A percentile compares a stretch with the other conserved stretches of the same genome.
Conservation (phyloP, 2,113 vertebrate species). For the Forbesichthys papilliferus region DNA sequence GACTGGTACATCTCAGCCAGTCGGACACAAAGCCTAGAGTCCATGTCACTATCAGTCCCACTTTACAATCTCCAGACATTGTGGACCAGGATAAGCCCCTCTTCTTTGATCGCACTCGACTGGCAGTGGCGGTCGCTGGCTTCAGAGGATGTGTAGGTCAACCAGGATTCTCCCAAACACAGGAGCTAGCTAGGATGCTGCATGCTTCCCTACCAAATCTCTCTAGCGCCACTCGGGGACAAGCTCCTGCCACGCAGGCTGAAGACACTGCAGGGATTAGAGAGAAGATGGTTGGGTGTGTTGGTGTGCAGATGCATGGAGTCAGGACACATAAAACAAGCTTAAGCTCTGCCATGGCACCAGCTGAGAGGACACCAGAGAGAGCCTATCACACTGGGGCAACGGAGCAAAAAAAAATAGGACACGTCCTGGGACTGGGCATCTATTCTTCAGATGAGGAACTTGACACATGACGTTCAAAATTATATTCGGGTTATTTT, state of each 20-base stretch:
- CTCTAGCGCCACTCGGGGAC: constrained; percentile 24
- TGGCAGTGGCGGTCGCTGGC: constrained; percentile 68
- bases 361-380: constrained; percentile 3
- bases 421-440: constrained; percentile 69
- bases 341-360: background rate
- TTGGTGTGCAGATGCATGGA: background rate
- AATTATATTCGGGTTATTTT: background rate
- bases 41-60: background rate
- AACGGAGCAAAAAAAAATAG: constrained; percentile 19
- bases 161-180: constrained; percentile 33
- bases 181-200: constrained; percentile 63
- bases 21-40: constrained; percentile 3
- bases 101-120: constrained; percentile 64
- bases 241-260: background rate
- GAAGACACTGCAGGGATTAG: background rate
- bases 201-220: constrained; percentile 73
- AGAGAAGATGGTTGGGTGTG: background rate
- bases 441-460: constrained; percentile 79
- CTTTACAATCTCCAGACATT: background rate
- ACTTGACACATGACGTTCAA: constrained; percentile 29
- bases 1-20: background rate
- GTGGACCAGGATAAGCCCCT: constrained; percentile 75
- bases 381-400: background rate
- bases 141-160: constrained; percentile 43
- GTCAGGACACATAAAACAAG: background rate